These are phyloP conservation scores for Dipodomys stephensi DNA, from an alignment of 2,113 vertebrate species.

Conservation along the genomic window DNA sequence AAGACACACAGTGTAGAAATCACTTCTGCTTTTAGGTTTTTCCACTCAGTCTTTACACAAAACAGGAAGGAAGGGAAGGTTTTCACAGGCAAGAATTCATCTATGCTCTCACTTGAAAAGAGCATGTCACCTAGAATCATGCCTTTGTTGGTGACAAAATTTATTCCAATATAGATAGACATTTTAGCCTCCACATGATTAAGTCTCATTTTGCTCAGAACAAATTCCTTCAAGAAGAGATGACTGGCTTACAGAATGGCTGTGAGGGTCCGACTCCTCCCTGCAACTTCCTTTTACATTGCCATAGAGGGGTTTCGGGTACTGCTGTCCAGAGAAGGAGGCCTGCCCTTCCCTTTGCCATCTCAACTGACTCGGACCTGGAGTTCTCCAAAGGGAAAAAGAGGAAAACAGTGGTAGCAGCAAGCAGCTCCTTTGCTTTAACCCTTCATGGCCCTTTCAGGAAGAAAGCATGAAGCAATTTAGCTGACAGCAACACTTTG, in stretches of 20 bases:
- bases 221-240: not conserved
- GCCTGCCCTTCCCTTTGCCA: not conserved
- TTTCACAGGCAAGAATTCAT: not conserved
- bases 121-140: not conserved
- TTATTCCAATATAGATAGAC: not conserved
- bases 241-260: not conserved
- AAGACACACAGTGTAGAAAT: not conserved
- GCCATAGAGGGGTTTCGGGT: not conserved
- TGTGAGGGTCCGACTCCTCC: not conserved
- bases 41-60: not conserved
- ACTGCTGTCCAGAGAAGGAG: not conserved
- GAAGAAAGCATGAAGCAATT: not conserved
- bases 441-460: not conserved
- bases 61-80: not conserved
- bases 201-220: not conserved
- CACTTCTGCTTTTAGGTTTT: not conserved
- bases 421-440: not conserved
- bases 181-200: not conserved
- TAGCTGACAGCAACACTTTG: not conserved
- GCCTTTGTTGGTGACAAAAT: not conserved
- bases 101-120: not conserved
- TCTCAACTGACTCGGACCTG: too few species aligned
- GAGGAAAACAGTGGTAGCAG: not conserved
- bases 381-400: not conserved
- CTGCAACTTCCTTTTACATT: not conserved